Percentiles rank a stretch among this genome's conserved stretches.
These are phyloP conservation scores for Strigamia transsilvanica DNA, from an alignment of 2,888 invertebrate species.

Conservation along the genomic window DNA sequence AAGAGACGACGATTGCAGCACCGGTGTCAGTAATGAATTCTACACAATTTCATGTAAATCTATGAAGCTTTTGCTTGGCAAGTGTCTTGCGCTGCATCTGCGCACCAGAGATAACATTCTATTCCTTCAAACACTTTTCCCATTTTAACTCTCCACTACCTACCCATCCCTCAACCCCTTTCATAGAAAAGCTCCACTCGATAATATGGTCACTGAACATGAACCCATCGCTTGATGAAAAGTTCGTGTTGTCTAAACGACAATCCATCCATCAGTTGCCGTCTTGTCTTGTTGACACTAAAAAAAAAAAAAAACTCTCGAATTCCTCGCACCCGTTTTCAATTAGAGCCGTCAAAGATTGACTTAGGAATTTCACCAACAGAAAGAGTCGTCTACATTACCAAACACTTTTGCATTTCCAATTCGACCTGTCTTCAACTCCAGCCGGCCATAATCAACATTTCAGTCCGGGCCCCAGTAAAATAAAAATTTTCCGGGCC, in stretches of 20 bases:
- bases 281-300: conserved; percentile 12
- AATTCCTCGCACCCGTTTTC: conserved; percentile 25
- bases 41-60: conserved; percentile 20
- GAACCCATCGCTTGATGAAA: conserved; percentile 3
- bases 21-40: conserved; percentile 20
- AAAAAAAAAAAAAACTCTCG: not conserved
- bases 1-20: conserved; percentile 15
- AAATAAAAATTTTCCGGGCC: too few species aligned
- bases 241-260: not conserved
- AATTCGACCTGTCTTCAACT: not conserved
- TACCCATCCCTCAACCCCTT: not conserved
- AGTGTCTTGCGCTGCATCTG: conserved; percentile 15
- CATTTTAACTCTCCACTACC: not conserved
- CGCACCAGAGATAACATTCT: conserved; percentile 3
- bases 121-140: not conserved
- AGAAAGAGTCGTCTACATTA: conserved; percentile 5
- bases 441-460: too few species aligned
- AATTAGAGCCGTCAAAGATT: conserved; percentile 21
- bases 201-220: conserved; percentile 15
- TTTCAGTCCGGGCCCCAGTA: too few species aligned
- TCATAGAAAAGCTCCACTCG: not conserved
- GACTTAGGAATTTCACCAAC: conserved; percentile 21
- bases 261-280: conserved; percentile 15
- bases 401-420: not conserved
- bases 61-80: conserved; percentile 15